Percentiles rank a stretch among this genome's conserved stretches.
These are phyloP conservation scores for zebrafish (Danio rerio) DNA, from an alignment of 2,113 vertebrate genomes.

Conservation along the genomic window GRCz12tu NC_133186.1:22802001-22802500, in stretches of 20 bases:
- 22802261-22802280: conserved; percentile 36
- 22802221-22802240: background rate
- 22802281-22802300: conserved; percentile 54
- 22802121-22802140: background rate
- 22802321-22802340: conserved; percentile 43
- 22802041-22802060: too few relatives aligned
- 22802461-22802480: conserved; percentile 22
- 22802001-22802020: too few relatives aligned
- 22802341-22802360: conserved; percentile 40
- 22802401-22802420: conserved; percentile 37
- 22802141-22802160: background rate
- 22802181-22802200: background rate
- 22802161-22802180: background rate
- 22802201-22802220: background rate
- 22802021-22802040: too few relatives aligned
- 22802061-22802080: too few relatives aligned
- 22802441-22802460: conserved; percentile 44
- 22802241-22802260: background rate
- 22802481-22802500: background rate
- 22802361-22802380: background rate
- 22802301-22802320: conserved; percentile 48
- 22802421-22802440: conserved; percentile 44
- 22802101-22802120: background rate
- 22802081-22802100: background rate
- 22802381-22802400: background rate